Evolutionary conservation across 92 coral and sea anemone genomes (phyloP).

Genomic region (Heteractis magnifica): DNA sequence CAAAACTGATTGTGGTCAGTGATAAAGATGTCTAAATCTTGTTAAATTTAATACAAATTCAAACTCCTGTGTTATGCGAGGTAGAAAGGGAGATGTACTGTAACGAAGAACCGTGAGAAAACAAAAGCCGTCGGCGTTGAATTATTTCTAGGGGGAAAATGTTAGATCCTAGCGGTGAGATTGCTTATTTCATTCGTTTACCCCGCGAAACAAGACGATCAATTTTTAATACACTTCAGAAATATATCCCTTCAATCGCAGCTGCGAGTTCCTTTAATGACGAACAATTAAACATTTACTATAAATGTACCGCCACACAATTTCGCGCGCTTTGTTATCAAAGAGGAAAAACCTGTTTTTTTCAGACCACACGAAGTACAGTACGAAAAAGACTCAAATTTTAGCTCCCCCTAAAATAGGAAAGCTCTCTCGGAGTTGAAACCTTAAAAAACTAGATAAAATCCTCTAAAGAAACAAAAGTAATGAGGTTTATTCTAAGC

Average conservation of each 20-base stretch:
- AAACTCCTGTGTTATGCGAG: neutral
- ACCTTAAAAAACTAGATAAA: neutral
- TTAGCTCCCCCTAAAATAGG: neutral
- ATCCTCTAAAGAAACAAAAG: neutral
- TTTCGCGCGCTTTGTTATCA: conserved; percentile 6
- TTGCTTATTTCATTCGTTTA: neutral
- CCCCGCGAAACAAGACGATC: neutral
- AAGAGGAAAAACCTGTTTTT: neutral
- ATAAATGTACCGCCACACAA: neutral
- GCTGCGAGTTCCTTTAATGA: conserved; percentile 8
- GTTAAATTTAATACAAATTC: neutral
- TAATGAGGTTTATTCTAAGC: neutral
- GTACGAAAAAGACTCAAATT: neutral
- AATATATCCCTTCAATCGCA: neutral
- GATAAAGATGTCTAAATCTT: conserved; percentile 20
- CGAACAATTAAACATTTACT: conserved; percentile 8
- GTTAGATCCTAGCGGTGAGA: neutral
- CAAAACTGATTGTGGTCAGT: conserved; percentile 24
- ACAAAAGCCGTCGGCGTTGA: neutral
- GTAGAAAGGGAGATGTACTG: neutral
- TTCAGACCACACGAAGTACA: neutral
- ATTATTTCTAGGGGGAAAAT: neutral
- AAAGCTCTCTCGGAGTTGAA: neutral
- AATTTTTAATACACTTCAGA: conserved; percentile 11
- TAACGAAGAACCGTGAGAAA: neutral